Conservation (phyloP, 2,797 vertebrate species). For the Emys orbicularis region DNA sequence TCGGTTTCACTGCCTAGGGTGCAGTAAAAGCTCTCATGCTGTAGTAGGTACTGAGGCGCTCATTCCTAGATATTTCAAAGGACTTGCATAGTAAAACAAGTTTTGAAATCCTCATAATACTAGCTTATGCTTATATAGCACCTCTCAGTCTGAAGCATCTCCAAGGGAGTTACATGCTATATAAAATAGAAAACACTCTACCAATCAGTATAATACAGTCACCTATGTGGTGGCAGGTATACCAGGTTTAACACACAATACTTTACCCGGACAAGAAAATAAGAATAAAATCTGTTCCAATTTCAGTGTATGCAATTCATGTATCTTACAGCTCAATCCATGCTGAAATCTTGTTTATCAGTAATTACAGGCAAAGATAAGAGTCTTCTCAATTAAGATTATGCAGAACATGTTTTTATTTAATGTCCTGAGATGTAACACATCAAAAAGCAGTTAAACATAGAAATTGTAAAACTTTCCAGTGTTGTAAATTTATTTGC, state of each 20-base stretch:
- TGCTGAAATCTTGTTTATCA: conserved; percentile 54
- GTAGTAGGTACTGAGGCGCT: background rate
- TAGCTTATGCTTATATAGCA: background rate
- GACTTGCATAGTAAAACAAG: conserved; percentile 24
- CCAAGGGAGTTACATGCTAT: background rate
- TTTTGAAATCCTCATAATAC: background rate
- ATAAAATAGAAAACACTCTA: conserved; percentile 45
- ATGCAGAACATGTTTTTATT: conserved; percentile 52
- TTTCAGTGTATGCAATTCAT: background rate
- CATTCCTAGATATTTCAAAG: background rate
- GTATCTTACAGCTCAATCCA: conserved; percentile 25
- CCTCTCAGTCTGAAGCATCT: background rate
- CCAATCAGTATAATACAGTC: conserved; percentile 16
- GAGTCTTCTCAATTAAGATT: conserved; percentile 60
- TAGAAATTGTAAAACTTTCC: conserved; percentile 17
- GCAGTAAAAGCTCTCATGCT: background rate
- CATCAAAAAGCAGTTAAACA: conserved; percentile 61
- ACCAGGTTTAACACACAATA: background rate
- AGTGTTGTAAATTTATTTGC: conserved; percentile 39
- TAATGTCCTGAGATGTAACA: conserved; percentile 54
- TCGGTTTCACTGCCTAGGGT: background rate
- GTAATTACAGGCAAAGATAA: conserved; percentile 66
- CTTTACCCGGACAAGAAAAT: background rate
- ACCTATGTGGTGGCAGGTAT: background rate
- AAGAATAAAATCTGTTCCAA: conserved; percentile 34